Base-by-base conservation (phyloP, 1,140 invertebrate species). In the Aphaenogaster ashmeadi region DNA sequence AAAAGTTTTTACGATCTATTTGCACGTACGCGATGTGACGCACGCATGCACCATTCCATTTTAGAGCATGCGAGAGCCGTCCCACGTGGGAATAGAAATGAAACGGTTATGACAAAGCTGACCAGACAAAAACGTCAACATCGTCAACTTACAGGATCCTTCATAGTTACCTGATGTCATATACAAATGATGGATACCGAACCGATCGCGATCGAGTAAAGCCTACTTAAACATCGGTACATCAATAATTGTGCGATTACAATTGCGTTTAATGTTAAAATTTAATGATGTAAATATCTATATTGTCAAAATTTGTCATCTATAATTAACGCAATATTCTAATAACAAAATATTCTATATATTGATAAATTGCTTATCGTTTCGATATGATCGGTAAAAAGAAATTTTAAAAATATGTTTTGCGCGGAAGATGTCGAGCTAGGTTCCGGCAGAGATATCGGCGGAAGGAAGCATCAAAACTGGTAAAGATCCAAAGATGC, bases 1-100 rank as follows among this genome's bases (percentile, higher is more conserved):
- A 60, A 84, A 74, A 84, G 56, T 60, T 84, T 84, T 84, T 84
- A 84, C 44, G 67, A 84, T 84, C 69, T 84, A 75, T 84, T 84
- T 84, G 80, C 41, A 74, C 75, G 77, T 67, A 64, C 21, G 33
- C 56, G 36, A 75, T 72, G 54, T 13, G 27, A 47, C 54, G 21
- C 66, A 52, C 52, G 38, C 71, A 36, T 52, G 27, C 27, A 36
- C 47, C 52, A 60, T 60, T 74, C 54, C 47, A n/a, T 18, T n/a
- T 6, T 52, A 13, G 8, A 52, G 33, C 15, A 4, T 15, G 18
- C 27, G 41, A 64, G 27, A 83, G 33, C 21, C 18, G 66, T 58
- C 50, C 67, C 79, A 72, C 79, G n/a, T 83, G 67, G 79, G 67
- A 81, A 81, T n/a, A 81, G 13, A 81, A 81, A 15, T 71, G 21